Evolutionary conservation across 2,113 vertebrate species (phyloP).

Genomic region (Ibidorhyncha struthersii): DNA sequence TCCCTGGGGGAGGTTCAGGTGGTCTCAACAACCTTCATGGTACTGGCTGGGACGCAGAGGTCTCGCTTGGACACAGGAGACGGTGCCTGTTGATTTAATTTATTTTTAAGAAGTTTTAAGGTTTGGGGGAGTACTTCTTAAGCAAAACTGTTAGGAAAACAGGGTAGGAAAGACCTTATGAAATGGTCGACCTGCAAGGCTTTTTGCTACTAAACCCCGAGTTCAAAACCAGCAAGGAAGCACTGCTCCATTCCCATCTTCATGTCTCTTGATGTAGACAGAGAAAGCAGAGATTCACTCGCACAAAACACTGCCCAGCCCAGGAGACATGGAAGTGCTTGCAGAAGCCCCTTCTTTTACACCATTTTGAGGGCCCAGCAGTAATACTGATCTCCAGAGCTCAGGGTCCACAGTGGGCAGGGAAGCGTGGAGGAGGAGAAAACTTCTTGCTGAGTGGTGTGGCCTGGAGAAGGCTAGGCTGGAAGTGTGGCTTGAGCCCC

Average conservation of each 20-base stretch:
- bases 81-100: neutral
- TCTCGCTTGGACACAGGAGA: neutral
- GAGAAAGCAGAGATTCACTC: neutral
- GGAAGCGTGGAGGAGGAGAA: neutral
- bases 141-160: neutral
- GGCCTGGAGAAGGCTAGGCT: neutral
- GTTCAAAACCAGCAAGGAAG: neutral
- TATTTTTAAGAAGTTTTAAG: neutral
- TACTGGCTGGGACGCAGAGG: neutral
- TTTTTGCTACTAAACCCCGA: neutral
- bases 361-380: neutral
- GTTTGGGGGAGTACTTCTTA: neutral
- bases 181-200: rapidly evolving
- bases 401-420: neutral
- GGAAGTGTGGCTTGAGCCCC: neutral
- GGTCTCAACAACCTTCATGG: neutral
- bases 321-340: neutral
- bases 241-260: neutral
- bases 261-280: rapidly evolving
- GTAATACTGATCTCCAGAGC: neutral
- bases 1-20: neutral
- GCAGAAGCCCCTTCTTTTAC: neutral
- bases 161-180: neutral
- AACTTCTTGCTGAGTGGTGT: neutral
- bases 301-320: neutral